Conservation (phyloP, 2,113 vertebrate genomes). For the Empidonax traillii region DNA sequence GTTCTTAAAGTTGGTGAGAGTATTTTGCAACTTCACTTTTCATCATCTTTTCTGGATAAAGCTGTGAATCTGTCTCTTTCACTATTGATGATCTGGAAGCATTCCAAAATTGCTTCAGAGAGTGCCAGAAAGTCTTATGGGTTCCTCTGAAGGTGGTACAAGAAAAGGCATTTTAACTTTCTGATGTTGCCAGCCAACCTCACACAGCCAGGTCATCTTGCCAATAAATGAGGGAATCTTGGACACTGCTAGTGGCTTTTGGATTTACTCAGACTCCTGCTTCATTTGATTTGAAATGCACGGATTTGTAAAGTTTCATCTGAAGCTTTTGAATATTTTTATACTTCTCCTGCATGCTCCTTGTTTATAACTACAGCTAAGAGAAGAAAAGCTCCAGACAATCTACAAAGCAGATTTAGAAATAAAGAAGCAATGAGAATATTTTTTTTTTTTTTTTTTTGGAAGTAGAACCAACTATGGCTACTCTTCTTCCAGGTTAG, state of each 20-base stretch:
- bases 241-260: background rate
- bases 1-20: background rate
- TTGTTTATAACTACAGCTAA: background rate
- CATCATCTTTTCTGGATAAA: background rate
- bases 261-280: background rate
- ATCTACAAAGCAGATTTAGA: background rate
- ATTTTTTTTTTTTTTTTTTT: background rate
- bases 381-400: background rate
- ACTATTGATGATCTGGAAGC: background rate
- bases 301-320: background rate
- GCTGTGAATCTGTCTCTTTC: background rate
- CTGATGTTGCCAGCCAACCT: conserved; percentile 38
- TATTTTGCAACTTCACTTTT: conserved; percentile 9
- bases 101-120: background rate
- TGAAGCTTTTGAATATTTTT: conserved; percentile 13
- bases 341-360: background rate
- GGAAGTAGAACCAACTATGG: background rate
- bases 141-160: conserved; percentile 52
- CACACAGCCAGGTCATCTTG: conserved; percentile 22
- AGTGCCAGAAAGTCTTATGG: background rate
- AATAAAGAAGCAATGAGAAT: background rate
- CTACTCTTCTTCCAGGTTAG: background rate
- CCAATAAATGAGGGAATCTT: conserved; percentile 48
- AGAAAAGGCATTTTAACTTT: conserved; percentile 15
- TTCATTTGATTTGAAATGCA: conserved; percentile 26